Evolutionary conservation across 2,888 invertebrate species (phyloP).

Genomic region (Zelleria hepariella): DNA sequence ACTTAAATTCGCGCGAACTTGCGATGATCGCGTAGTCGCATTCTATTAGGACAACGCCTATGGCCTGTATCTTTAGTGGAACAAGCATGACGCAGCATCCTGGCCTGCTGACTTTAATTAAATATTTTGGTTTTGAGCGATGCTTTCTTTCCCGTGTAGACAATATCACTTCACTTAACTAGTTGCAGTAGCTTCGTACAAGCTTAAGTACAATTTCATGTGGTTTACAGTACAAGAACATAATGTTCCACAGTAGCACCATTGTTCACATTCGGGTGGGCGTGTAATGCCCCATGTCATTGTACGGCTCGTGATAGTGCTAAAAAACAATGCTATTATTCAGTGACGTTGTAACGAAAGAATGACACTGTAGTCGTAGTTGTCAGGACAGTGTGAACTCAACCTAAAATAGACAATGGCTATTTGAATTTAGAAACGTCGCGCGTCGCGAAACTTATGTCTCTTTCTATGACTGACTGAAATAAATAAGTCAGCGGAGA

Average conservation of each 20-base stretch:
- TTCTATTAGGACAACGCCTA: no score
- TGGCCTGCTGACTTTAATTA: no score
- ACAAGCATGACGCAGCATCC: no score
- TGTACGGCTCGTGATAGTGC: constrained; percentile 18
- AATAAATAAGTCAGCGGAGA: not conserved
- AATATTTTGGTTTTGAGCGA: no score
- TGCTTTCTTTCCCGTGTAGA: no score
- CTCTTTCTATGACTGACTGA: not conserved
- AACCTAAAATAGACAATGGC: not conserved
- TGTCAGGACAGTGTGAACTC: not conserved
- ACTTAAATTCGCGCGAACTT: no score
- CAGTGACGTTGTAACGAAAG: not conserved
- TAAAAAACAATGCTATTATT: not conserved
- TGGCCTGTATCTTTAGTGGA: no score
- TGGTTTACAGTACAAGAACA: not conserved
- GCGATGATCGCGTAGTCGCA: no score
- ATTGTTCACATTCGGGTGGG: constrained; percentile 39
- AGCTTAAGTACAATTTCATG: not conserved
- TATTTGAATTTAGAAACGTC: not conserved
- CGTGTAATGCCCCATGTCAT: constrained; percentile 42
- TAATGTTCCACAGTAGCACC: constrained; percentile 14
- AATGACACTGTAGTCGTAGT: not conserved
- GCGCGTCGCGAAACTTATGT: not conserved
- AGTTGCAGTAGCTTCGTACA: no score
- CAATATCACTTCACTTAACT: no score